These are phyloP conservation scores for Anthophora plumipes DNA, from an alignment of 2,888 invertebrate genomes.

Conservation along the genomic window DNA sequence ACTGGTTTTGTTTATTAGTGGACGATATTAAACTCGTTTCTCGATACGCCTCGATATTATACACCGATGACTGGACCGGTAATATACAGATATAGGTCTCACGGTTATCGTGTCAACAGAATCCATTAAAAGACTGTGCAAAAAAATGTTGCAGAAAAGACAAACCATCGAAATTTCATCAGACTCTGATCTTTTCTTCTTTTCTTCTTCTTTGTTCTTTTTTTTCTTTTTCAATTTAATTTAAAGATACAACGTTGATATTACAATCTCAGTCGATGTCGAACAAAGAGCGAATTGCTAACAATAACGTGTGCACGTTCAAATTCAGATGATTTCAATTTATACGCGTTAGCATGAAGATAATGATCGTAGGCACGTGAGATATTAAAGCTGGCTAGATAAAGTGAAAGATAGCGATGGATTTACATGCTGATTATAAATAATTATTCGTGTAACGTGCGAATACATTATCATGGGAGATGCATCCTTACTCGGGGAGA, in stretches of 20 bases:
- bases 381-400: constrained; percentile 3
- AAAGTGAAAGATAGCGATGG: background rate
- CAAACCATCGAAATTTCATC: too few relatives aligned
- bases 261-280: background rate
- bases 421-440: constrained; percentile 19
- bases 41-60: background rate
- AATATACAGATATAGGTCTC: background rate
- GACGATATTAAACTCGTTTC: background rate
- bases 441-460: background rate
- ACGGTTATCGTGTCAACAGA: background rate
- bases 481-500: background rate
- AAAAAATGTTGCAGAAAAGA: too few relatives aligned
- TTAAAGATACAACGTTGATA: background rate
- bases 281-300: background rate
- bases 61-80: background rate
- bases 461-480: background rate
- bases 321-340: background rate
- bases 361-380: constrained; percentile 2
- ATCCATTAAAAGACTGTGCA: background rate
- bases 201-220: too few relatives aligned
- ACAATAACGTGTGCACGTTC: background rate
- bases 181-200: too few relatives aligned
- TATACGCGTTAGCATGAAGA: background rate
- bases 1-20: background rate
- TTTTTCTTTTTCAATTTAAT: too few relatives aligned